Percentiles rank a stretch among this genome's conserved stretches.
These are phyloP conservation scores for Trichogramma evanescens DNA, from an alignment of 2,888 invertebrate species.

Conservation along the genomic window DNA sequence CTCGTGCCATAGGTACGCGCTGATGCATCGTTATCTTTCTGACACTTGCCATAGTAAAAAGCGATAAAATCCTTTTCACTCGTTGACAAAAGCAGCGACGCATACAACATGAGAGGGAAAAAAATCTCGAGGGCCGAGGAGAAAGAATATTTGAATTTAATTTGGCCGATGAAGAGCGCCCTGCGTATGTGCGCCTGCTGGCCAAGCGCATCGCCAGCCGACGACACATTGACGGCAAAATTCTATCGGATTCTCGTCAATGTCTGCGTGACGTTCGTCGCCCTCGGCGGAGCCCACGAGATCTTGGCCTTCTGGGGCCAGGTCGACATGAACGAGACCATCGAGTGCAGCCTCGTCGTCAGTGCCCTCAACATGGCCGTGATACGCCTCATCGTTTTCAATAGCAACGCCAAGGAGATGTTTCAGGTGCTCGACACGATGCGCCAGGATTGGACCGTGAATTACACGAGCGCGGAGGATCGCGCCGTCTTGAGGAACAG, in stretches of 20 bases:
- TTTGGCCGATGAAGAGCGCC: conserved; percentile 27
- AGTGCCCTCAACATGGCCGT: conserved; percentile 28
- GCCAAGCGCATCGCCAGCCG: conserved; percentile 21
- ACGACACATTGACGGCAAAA: not conserved
- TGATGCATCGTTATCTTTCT: too few species aligned
- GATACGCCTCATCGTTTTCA: conserved; percentile 30
- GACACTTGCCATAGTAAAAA: too few species aligned
- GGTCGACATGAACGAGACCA: conserved; percentile 31
- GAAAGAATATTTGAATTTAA: conserved; percentile 29
- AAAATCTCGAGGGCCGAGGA: not conserved
- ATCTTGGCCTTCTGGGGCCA: conserved; percentile 15
- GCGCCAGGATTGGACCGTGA: conserved; percentile 31
- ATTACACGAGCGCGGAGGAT: not conserved
- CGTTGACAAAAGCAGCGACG: too few species aligned
- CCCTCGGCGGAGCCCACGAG: not conserved
- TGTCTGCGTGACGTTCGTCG: not conserved
- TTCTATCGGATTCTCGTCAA: not conserved
- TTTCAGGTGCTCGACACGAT: conserved; percentile 32
- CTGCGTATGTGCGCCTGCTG: conserved; percentile 29
- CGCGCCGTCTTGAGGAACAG: not conserved
- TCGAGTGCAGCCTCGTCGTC: conserved; percentile 32
- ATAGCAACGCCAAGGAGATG: conserved; percentile 28
- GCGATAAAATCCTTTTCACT: too few species aligned
- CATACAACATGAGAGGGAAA: not conserved
- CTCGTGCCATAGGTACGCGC: too few species aligned